Evolutionary conservation across 2,888 invertebrate species (phyloP).

Genomic region (Pristionchus exspectatus): DNA sequence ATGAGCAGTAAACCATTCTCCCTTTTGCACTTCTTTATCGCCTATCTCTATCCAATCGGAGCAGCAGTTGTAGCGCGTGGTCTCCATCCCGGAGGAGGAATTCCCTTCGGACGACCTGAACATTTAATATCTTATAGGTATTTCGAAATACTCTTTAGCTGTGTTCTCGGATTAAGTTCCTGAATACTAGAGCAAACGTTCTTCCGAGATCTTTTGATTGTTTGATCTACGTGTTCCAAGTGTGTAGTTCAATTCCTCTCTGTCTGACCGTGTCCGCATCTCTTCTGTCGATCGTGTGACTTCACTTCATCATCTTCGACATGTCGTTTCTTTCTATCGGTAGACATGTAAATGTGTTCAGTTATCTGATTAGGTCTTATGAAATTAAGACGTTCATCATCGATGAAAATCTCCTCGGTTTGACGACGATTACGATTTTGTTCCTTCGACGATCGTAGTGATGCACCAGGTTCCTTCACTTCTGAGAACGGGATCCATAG

Average conservation of each 20-base stretch:
- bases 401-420: neutral
- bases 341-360: neutral
- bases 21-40: neutral
- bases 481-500: too few species aligned
- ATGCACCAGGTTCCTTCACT: neutral
- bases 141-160: neutral
- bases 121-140: neutral
- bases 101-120: conserved; percentile 1
- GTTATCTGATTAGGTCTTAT: neutral
- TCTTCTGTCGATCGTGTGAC: neutral
- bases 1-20: neutral
- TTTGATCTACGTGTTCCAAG: too few species aligned
- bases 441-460: neutral
- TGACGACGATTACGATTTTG: neutral
- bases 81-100: neutral
- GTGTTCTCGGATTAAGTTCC: too few species aligned
- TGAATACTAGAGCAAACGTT: too few species aligned
- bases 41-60: neutral
- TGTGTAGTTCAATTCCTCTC: neutral
- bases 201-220: too few species aligned
- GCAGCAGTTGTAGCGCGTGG: neutral
- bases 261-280: neutral
- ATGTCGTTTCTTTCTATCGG: neutral
- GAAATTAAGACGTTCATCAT: neutral
- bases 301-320: neutral